These are phyloP conservation scores for Dendroctonus valens DNA, from an alignment of 1,140 invertebrate species.

Conservation along the genomic window DNA sequence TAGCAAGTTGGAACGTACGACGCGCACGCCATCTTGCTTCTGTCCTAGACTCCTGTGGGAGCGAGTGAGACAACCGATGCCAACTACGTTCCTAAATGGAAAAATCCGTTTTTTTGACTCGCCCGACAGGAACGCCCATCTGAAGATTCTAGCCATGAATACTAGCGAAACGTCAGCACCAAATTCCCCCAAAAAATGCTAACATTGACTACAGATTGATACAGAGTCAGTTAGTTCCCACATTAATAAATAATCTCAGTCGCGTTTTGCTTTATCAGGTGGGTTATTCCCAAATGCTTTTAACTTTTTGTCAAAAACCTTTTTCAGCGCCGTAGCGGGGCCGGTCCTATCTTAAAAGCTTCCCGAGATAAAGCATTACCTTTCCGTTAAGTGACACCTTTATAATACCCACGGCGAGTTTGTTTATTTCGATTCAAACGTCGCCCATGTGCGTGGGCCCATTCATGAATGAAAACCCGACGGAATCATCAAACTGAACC, in stretches of 20 bases:
- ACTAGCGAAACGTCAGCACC: no score
- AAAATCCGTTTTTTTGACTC: background rate
- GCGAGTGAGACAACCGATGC: no score
- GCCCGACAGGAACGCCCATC: no score
- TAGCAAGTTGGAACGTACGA: no score
- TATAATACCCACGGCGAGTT: background rate
- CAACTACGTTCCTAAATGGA: no score
- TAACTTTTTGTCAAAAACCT: conserved; percentile 16
- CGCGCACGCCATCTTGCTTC: no score
- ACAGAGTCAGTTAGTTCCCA: background rate
- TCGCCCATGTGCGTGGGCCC: conserved; percentile 5
- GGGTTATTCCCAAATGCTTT: conserved; percentile 22
- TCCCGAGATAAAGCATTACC: conserved; percentile 14
- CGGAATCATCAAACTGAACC: no score
- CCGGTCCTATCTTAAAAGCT: conserved; percentile 15
- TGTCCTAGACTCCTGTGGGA: no score
- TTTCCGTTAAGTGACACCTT: conserved; percentile 15
- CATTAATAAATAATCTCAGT: conserved; percentile 5
- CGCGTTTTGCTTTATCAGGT: conserved; percentile 9
- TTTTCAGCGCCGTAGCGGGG: background rate
- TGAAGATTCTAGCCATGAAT: no score
- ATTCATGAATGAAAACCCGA: conserved; percentile 11
- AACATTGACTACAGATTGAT: no score
- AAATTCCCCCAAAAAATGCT: no score
- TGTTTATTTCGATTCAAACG: conserved; percentile 4